These are phyloP conservation scores for Eristalinus aeneus DNA, from an alignment of 2,888 invertebrate species.

Conservation along the genomic window DNA sequence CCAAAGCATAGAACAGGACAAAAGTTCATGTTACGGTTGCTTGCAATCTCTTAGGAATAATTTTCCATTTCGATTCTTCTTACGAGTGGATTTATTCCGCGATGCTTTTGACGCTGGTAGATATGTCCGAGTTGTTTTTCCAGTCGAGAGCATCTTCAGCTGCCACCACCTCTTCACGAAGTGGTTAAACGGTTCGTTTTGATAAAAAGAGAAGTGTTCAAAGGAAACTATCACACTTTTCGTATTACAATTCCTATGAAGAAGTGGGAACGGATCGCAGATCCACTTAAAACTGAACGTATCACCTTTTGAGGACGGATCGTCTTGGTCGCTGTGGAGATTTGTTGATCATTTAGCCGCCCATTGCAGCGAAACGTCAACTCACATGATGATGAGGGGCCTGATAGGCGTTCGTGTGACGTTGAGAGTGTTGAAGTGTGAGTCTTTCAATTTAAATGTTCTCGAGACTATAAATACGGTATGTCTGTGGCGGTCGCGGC, in stretches of 20 bases:
- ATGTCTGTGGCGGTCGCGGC: not conserved
- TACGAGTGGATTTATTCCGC: constrained; percentile 37
- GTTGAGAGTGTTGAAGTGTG: constrained; percentile 67
- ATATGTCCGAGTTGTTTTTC: constrained; percentile 19
- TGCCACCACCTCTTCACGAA: constrained; percentile 32
- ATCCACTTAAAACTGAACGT: constrained; percentile 32
- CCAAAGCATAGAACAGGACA: not conserved
- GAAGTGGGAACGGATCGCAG: constrained; percentile 15
- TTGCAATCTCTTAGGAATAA: constrained; percentile 46
- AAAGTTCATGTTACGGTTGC: constrained; percentile 12
- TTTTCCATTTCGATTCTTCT: constrained; percentile 55
- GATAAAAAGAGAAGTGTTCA: constrained; percentile 47
- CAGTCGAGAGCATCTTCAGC: constrained; percentile 38
- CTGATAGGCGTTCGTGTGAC: constrained; percentile 43
- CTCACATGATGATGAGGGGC: constrained; percentile 16
- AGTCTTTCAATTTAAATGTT: constrained; percentile 69
- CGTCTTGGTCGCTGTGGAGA: not conserved
- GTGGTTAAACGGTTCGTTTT: constrained; percentile 32
- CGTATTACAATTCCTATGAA: constrained; percentile 47
- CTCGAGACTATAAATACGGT: constrained; percentile 54
- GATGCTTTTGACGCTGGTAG: constrained; percentile 5
- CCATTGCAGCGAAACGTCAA: constrained; percentile 64
- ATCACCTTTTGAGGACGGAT: constrained; percentile 24
- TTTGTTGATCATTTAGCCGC: constrained; percentile 67
- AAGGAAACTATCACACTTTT: constrained; percentile 58